Percentiles rank a stretch among this genome's conserved stretches.
Conservation (phyloP, 2,888 invertebrate species). For the Alloscopus bannaensis region DNA sequence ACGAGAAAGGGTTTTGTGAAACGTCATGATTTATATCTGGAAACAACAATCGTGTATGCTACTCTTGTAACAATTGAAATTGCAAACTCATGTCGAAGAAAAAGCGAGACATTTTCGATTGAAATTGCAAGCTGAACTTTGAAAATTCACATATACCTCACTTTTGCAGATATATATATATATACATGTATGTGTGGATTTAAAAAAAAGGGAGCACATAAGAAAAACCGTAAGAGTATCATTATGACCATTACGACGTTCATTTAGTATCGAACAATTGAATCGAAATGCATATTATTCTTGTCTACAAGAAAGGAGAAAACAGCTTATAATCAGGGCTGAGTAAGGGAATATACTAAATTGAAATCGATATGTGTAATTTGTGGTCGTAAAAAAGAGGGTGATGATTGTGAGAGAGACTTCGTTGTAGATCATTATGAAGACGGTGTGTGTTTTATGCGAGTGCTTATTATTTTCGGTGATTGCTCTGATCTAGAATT, state of each 20-base stretch:
- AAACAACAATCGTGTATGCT: conserved; percentile 53
- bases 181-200: conserved; percentile 1
- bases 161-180: neutral
- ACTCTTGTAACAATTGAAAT: conserved; percentile 53
- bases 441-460: neutral
- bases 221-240: conserved; percentile 26
- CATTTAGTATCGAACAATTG: conserved; percentile 54
- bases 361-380: conserved; percentile 47
- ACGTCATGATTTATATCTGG: conserved; percentile 58
- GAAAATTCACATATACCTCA: neutral
- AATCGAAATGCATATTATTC: conserved; percentile 38
- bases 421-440: neutral
- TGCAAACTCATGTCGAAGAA: conserved; percentile 53
- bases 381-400: conserved; percentile 43
- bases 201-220: neutral
- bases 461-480: conserved; percentile 5
- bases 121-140: no score
- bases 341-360: no score
- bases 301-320: conserved; percentile 51
- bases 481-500: conserved; percentile 30
- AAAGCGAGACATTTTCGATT: conserved; percentile 21
- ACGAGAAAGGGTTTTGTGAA: no score
- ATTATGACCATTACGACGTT: conserved; percentile 55
- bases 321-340: conserved; percentile 51
- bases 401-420: neutral